Conservation (phyloP, 2,113 vertebrate genomes). For the Nothocercus nigrocapillus region DNA sequence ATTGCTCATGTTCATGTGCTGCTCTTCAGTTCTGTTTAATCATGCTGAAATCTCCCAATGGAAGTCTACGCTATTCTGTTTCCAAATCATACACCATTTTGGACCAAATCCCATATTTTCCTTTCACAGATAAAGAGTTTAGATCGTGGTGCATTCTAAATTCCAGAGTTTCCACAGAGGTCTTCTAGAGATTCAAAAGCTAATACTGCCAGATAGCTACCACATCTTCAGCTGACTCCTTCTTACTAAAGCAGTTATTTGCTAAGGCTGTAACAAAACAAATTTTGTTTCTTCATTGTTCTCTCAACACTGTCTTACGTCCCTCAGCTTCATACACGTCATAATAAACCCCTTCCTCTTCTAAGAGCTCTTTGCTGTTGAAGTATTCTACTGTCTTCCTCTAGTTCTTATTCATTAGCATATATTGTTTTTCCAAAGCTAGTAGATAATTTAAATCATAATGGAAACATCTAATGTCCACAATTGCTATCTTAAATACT, state of each 20-base stretch:
- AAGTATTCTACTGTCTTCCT: background rate
- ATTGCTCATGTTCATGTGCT: background rate
- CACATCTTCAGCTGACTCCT: background rate
- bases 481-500: background rate
- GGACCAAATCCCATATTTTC: background rate
- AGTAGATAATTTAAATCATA: background rate
- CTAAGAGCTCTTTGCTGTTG: background rate
- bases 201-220: background rate
- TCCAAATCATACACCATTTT: background rate
- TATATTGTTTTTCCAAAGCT: background rate
- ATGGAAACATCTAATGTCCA: background rate
- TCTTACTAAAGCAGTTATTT: background rate
- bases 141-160: background rate
- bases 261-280: background rate
- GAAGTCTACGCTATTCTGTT: background rate
- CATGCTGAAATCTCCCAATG: background rate
- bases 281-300: background rate
- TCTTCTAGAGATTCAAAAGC: background rate
- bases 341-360: background rate
- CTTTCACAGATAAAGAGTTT: background rate
- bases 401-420: background rate
- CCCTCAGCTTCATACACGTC: background rate
- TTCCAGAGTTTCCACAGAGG: background rate
- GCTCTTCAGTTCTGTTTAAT: background rate
- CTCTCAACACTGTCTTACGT: background rate